Percentiles rank a stretch among this genome's conserved stretches.
Conservation (phyloP, 2,797 vertebrate species). For the Todus mexicanus region DNA sequence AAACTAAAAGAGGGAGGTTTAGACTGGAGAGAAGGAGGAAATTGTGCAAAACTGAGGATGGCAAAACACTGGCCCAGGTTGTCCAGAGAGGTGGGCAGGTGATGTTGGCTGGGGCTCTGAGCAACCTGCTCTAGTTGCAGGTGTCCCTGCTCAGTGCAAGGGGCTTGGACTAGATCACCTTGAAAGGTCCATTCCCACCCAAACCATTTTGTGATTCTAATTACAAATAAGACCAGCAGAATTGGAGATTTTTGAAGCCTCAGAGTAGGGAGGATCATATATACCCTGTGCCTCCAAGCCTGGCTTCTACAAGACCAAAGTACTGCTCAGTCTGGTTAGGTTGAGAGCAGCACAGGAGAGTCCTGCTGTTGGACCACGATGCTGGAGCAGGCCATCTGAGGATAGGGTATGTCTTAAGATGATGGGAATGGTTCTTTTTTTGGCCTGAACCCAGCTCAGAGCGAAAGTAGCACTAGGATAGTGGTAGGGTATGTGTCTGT, state of each 20-base stretch:
- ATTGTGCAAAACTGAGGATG: no score
- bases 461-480: background rate
- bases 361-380: accelerated
- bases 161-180: background rate
- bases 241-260: background rate
- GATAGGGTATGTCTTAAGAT: background rate
- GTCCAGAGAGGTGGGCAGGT: no score
- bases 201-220: no score
- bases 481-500: background rate
- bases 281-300: background rate
- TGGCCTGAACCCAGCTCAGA: background rate
- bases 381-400: background rate
- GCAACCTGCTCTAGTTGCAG: no score
- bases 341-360: background rate
- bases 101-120: no score
- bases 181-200: background rate
- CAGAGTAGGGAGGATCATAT: background rate
- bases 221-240: background rate
- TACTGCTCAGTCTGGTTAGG: background rate
- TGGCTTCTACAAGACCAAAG: background rate
- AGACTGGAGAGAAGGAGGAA: no score
- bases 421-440: background rate
- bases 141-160: background rate
- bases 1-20: no score
- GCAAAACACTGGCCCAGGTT: no score